These are phyloP conservation scores for Aegithalos caudatus DNA, from an alignment of 2,113 vertebrate species.

Conservation along the genomic window DNA sequence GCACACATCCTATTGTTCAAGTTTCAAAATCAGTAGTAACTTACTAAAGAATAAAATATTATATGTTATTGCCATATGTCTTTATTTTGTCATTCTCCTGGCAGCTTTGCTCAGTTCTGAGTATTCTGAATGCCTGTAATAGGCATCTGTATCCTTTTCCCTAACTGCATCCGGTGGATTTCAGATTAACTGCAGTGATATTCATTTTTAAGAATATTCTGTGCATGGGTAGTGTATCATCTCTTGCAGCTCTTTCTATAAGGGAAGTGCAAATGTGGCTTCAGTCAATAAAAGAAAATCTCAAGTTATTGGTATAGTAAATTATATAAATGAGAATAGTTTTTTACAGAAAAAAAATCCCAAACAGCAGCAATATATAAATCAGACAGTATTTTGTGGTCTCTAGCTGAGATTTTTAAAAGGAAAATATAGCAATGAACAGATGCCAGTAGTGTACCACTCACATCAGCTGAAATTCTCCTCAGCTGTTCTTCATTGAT, in stretches of 20 bases:
- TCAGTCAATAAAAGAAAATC: not conserved
- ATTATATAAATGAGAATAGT: not conserved
- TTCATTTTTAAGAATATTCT: not conserved
- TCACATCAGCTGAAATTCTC: not conserved
- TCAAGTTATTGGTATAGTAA: not conserved
- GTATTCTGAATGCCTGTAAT: not conserved
- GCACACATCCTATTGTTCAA: not conserved
- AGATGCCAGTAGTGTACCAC: not conserved
- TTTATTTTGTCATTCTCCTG: not conserved
- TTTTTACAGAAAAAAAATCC: not conserved
- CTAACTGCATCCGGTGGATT: not conserved
- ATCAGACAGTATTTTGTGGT: not conserved
- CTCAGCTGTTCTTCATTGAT: not conserved
- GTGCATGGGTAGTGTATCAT: not conserved
- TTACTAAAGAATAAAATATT: not conserved
- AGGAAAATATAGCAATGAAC: not conserved
- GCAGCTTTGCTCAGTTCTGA: not conserved
- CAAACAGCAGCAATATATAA: not conserved
- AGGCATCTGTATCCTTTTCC: not conserved
- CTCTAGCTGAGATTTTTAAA: not conserved
- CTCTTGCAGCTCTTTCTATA: not conserved
- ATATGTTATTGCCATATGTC: not conserved
- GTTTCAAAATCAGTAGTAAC: not conserved
- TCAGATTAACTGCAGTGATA: not conserved
- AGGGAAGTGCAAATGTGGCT: not conserved